These are phyloP conservation scores for Platysternon megacephalum DNA, from an alignment of 2,113 vertebrate genomes.

Conservation along the genomic window DNA sequence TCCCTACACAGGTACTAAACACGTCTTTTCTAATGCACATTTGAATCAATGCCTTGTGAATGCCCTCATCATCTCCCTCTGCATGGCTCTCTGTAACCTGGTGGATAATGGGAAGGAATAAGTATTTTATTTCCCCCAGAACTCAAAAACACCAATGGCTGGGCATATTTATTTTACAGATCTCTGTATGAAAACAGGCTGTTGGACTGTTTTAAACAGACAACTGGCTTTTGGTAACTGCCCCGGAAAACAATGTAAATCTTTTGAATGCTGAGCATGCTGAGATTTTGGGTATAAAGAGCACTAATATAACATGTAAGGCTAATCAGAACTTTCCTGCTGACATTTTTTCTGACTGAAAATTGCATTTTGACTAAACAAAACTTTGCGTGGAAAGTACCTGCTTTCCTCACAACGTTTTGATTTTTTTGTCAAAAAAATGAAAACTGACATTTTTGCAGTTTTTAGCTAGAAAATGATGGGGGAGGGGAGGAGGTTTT, in stretches of 20 bases:
- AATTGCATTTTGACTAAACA: background rate
- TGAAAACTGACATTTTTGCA: background rate
- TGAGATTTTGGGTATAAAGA: background rate
- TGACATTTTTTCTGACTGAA: background rate
- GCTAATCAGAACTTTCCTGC: background rate
- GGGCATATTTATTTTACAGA: background rate
- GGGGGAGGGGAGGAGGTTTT: background rate
- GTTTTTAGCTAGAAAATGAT: background rate
- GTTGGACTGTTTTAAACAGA: background rate
- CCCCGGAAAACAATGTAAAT: background rate
- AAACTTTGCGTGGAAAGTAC: background rate
- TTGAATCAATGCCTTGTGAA: conserved; percentile 42
- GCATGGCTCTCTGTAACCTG: background rate
- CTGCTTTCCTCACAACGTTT: background rate
- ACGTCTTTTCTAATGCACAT: conserved; percentile 35
- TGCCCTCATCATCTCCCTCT: background rate
- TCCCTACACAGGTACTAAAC: background rate
- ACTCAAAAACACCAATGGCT: rapidly evolving
- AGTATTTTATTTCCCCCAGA: background rate
- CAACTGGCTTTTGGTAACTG: background rate
- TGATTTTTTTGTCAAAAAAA: background rate
- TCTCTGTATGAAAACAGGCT: background rate
- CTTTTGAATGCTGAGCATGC: background rate
- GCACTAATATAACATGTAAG: background rate
- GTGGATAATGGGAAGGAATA: background rate